phyloP scores from a whole-genome alignment of 2,113 vertebrate species.

The Micromys minutus region DNA sequence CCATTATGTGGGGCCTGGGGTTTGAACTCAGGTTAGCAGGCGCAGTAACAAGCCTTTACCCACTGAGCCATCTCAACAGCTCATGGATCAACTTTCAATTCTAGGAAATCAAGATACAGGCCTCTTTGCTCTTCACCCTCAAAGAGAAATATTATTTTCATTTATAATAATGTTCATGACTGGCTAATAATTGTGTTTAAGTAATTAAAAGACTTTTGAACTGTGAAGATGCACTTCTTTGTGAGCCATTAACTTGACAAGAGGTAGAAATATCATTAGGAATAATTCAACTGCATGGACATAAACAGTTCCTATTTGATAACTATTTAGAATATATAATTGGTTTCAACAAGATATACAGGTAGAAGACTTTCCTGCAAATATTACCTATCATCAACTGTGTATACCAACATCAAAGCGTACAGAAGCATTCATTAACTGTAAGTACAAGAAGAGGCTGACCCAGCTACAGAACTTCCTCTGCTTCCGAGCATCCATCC shows the following conservation, averaged over 20 bases:
- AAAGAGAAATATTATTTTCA: not conserved
- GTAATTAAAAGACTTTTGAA: conserved; percentile 21
- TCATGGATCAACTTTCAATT: not conserved
- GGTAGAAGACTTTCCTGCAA: not conserved
- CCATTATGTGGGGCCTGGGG: not conserved
- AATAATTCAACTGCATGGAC: not conserved
- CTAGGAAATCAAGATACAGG: not conserved
- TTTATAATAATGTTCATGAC: not conserved
- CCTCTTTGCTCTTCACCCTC: conserved; percentile 23
- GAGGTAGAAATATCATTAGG: not conserved
- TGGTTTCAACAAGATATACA: conserved; percentile 3
- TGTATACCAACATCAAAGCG: not conserved
- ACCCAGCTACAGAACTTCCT: not conserved
- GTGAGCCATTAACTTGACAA: not conserved
- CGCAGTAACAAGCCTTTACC: not conserved
- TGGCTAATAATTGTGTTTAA: not conserved
- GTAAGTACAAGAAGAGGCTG: not conserved
- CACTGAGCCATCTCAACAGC: not conserved
- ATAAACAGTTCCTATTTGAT: not conserved
- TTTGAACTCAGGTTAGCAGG: not conserved
- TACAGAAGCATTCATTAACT: not conserved
- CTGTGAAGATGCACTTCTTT: not conserved
- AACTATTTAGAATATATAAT: conserved; percentile 35
- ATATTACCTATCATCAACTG: not conserved
- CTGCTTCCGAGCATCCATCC: not conserved